A percentile compares a stretch with the other conserved stretches of the same genome.
phyloP scores from a whole-genome alignment of 2,797 vertebrate species.

The Erpetoichthys calabaricus region DNA sequence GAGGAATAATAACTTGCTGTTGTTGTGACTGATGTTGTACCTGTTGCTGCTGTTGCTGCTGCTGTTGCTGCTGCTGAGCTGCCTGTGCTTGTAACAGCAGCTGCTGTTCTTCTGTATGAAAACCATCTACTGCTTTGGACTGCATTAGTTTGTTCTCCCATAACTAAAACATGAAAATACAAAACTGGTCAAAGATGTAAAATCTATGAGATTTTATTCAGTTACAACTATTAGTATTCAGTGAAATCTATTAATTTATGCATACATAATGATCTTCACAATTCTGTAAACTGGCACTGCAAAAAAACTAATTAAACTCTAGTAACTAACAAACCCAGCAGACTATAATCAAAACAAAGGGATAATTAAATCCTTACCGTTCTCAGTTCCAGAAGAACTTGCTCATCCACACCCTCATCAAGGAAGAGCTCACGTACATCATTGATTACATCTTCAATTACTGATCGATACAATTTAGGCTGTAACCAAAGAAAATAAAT shows the following conservation, averaged over 20 bases:
- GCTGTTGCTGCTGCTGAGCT: conserved; percentile 59
- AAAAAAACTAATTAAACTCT: neutral
- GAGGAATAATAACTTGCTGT: conserved; percentile 79
- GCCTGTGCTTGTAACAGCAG: conserved; percentile 65
- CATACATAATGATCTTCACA: too few relatives aligned
- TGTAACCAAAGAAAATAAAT: conserved; percentile 29
- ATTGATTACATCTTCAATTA: conserved; percentile 96
- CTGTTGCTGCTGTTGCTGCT: conserved; percentile 61
- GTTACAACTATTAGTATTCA: too few relatives aligned
- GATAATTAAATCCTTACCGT: conserved; percentile 53
- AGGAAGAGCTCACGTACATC: conserved; percentile 94
- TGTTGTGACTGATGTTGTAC: conserved; percentile 56
- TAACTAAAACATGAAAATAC: conserved; percentile 46
- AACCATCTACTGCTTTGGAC: conserved; percentile 94
- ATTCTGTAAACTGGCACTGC: too few relatives aligned
- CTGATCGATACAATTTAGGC: conserved; percentile 91
- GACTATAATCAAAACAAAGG: too few relatives aligned
- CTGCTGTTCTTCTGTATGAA: conserved; percentile 89
- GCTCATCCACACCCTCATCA: conserved; percentile 94
- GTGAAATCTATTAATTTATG: too few relatives aligned
- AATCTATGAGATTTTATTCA: too few relatives aligned
- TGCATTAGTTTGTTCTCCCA: conserved; percentile 97
- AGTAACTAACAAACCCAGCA: too few relatives aligned
- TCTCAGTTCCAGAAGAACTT: conserved; percentile 92
- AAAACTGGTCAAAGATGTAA: neutral